phyloP scores from a whole-genome alignment of 2,797 vertebrate genomes.

The Dermochelys coriacea region DNA sequence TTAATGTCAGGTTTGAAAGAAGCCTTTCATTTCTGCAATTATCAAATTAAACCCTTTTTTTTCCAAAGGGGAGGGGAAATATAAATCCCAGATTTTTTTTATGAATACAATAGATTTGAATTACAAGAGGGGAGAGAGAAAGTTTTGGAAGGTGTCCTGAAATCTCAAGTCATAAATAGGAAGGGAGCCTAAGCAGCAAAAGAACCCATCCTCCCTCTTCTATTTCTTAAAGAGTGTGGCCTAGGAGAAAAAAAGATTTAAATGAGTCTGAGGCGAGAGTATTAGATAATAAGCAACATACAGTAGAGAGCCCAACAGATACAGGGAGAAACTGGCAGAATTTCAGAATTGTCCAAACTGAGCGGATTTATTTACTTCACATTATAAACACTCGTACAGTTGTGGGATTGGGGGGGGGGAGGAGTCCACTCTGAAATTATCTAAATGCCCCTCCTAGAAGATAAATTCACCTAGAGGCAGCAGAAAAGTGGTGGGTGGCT shows the following conservation, averaged over 20 bases:
- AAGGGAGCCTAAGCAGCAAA: constrained; percentile 46
- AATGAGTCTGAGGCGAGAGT: constrained; percentile 59
- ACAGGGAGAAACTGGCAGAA: background rate
- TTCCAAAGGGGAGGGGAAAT: background rate
- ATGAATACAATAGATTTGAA: constrained; percentile 68
- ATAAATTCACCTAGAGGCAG: background rate
- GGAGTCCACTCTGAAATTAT: background rate
- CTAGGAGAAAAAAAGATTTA: constrained; percentile 70
- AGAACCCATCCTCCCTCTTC: constrained; percentile 67
- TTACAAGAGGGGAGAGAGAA: constrained; percentile 60
- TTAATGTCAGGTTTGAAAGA: constrained; percentile 79
- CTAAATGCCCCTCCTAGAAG: background rate
- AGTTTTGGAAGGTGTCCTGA: constrained; percentile 71
- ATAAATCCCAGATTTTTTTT: constrained; percentile 78
- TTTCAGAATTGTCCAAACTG: background rate
- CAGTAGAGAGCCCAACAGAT: background rate
- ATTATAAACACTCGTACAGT: background rate
- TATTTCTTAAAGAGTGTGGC: constrained; percentile 61
- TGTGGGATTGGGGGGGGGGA: constrained; percentile 33
- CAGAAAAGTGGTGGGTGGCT: background rate
- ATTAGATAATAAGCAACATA: constrained; percentile 53
- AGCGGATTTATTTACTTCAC: constrained; percentile 17
- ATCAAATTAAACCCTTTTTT: constrained; percentile 75
- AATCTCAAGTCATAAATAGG: constrained; percentile 57
- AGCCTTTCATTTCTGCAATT: constrained; percentile 80